Percentiles rank a stretch among this genome's conserved stretches.
phyloP scores from a whole-genome alignment of 2,888 invertebrate genomes.

The Theretra japonica region DNA sequence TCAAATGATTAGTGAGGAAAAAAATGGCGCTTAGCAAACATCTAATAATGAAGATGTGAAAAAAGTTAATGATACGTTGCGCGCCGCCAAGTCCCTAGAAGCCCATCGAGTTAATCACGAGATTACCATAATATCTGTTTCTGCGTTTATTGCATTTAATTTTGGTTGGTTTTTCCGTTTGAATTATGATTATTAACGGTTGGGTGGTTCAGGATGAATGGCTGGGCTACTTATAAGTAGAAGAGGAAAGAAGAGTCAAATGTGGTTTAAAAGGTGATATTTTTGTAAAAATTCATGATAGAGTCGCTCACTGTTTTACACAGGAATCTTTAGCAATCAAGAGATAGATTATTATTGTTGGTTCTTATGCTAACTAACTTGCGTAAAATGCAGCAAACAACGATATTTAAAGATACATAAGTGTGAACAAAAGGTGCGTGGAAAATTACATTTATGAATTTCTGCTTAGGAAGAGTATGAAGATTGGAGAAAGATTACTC shows the following conservation, averaged over 20 bases:
- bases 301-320: too few relatives aligned
- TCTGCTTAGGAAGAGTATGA: too few relatives aligned
- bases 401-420: too few relatives aligned
- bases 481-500: too few relatives aligned
- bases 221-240: background rate
- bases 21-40: constrained; percentile 63
- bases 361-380: too few relatives aligned
- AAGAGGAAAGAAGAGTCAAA: background rate
- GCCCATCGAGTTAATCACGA: constrained; percentile 64
- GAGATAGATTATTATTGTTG: too few relatives aligned
- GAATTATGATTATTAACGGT: constrained; percentile 16
- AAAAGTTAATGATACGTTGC: constrained; percentile 64
- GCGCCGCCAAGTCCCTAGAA: constrained; percentile 66
- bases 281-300: too few relatives aligned
- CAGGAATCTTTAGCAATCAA: too few relatives aligned
- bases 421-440: too few relatives aligned
- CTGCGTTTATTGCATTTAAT: constrained; percentile 54
- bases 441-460: too few relatives aligned
- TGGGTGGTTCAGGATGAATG: constrained; percentile 4
- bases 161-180: constrained; percentile 40
- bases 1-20: constrained; percentile 48
- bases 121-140: constrained; percentile 70
- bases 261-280: background rate
- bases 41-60: constrained; percentile 57
- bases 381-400: too few relatives aligned